Evolutionary conservation across 2,113 vertebrate species (phyloP), one percentile per base, ranked within the genome.

Genomic region (Mastomys coucha): DNA sequence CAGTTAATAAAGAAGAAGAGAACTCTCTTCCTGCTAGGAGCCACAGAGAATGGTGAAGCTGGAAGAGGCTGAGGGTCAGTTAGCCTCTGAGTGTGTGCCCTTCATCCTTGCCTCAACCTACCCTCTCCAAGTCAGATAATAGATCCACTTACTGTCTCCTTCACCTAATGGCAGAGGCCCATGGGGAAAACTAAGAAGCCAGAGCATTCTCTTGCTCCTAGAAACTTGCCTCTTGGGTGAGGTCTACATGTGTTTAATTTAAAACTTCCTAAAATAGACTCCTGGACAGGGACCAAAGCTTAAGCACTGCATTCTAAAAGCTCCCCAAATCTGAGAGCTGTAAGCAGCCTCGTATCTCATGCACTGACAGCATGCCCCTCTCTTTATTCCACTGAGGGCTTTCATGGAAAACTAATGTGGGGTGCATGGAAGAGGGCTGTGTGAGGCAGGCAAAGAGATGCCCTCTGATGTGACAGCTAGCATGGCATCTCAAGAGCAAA

Each of bases 191-290:
- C 56, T 51, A n/a, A 77, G 72, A 56, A 82, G n/a, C 3, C 28
- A 91, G n/a, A 76, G 76, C 36, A 3, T 81, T 93, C 91, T 86
- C 81, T 6, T 33, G 65, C 80, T 82, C 81, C 88, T 87, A 95
- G 82, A 58, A 80, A 89, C 63, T 70, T 75, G 77, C 53, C n/a
- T 95, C 73, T 56, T 87, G 69, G 82, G 73, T 78, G 63, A 95
- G 42, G 19, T 16, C 42, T 93, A 82, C 60, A 28, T 91, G 56
- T 87, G 93, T 95, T 96, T 95, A 49, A 87, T 78, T 91, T 94
- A 94, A 96, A 96, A 65, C 76, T 97, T 82, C 86, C 93, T 92
- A 96, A 96, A 96, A 97, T 95, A 96, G 28, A 77, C 72, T 95
- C 20, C 67, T 86, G 85, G 91, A 58, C 22, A 60, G 17, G 60